These are phyloP conservation scores for Pogonocichla stellata DNA, from an alignment of 2,113 vertebrate species.

Conservation along the genomic window DNA sequence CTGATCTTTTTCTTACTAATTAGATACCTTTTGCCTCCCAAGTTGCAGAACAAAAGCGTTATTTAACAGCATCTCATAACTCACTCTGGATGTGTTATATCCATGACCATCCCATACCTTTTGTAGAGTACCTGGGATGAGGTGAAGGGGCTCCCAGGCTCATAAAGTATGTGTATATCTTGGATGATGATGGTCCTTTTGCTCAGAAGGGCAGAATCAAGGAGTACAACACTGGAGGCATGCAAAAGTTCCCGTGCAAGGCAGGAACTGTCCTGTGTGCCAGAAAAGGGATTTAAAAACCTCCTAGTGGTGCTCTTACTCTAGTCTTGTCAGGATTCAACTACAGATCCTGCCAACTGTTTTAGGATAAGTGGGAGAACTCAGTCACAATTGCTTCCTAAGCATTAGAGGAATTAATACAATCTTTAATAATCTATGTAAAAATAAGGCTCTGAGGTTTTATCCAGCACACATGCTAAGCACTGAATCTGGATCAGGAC, in stretches of 20 bases:
- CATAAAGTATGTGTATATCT: background rate
- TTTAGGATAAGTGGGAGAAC: background rate
- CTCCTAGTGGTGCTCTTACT: background rate
- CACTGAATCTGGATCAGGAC: background rate
- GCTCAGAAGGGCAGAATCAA: background rate
- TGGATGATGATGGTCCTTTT: background rate
- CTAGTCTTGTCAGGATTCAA: background rate
- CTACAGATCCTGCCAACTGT: background rate
- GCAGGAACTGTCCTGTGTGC: background rate
- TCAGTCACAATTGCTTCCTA: background rate
- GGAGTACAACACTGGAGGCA: too few relatives aligned
- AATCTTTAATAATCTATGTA: background rate
- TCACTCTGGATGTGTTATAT: background rate
- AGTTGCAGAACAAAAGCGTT: background rate
- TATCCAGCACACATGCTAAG: background rate
- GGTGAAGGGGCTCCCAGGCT: background rate
- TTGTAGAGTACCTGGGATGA: background rate
- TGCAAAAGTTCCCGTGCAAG: fast-evolving
- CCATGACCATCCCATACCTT: background rate
- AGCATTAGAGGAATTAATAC: background rate
- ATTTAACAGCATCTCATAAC: background rate
- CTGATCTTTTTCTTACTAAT: background rate
- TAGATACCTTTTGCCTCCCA: background rate
- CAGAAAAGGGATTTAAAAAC: background rate
- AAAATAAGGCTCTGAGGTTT: background rate